These are phyloP conservation scores for Pocota personata DNA, from an alignment of 2,888 invertebrate species.

Conservation along the genomic window DNA sequence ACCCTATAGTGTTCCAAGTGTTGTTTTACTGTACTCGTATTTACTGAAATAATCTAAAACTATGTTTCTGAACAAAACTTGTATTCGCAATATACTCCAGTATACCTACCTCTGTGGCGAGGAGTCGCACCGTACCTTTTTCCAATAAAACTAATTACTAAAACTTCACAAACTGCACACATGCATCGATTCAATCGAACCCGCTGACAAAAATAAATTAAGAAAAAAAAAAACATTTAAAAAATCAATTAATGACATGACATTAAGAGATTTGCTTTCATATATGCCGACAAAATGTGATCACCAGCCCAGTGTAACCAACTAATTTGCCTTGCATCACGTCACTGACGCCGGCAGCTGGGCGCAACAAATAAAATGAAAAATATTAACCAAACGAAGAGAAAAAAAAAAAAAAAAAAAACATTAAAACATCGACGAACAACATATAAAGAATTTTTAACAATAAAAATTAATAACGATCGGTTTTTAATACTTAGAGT, in stretches of 20 bases:
- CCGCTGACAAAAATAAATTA: slow-evolving; percentile 8
- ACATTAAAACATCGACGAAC: slow-evolving; percentile 58
- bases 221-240: slow-evolving; percentile 58
- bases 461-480: slow-evolving; percentile 73
- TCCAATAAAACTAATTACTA: slow-evolving; percentile 41
- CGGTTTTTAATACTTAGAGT: slow-evolving; percentile 64
- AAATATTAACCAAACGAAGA: slow-evolving; percentile 21
- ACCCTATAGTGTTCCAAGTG: too few species aligned
- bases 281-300: slow-evolving; percentile 74
- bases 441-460: slow-evolving; percentile 54
- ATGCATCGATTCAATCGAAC: slow-evolving; percentile 44
- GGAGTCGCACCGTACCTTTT: not conserved
- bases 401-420: slow-evolving; percentile 1
- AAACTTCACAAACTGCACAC: slow-evolving; percentile 55
- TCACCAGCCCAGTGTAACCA: slow-evolving; percentile 67
- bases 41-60: too few species aligned
- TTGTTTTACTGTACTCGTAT: too few species aligned
- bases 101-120: not conserved
- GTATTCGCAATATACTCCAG: not conserved
- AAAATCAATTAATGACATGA: slow-evolving; percentile 80
- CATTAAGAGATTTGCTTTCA: slow-evolving; percentile 79
- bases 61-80: too few species aligned
- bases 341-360: slow-evolving; percentile 60
- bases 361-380: slow-evolving; percentile 57
- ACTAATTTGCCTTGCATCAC: slow-evolving; percentile 73